These are phyloP conservation scores for Ips nitidus DNA, from an alignment of 1,140 invertebrate genomes.

Conservation along the genomic window DNA sequence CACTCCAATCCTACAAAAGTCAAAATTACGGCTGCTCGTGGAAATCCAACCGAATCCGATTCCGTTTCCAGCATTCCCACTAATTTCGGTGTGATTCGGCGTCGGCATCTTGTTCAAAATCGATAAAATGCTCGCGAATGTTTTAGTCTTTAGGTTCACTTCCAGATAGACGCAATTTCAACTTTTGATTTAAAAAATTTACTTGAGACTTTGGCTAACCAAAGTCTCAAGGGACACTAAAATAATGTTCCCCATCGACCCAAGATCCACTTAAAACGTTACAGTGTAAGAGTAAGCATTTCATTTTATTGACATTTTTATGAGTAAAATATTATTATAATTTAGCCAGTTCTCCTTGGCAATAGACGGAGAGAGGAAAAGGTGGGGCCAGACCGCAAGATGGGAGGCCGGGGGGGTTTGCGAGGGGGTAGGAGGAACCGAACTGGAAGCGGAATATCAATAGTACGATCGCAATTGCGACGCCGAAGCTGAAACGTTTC, in stretches of 20 bases:
- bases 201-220: no score
- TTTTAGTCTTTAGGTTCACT: background rate
- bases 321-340: conserved; percentile 42
- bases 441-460: conserved; percentile 52
- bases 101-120: conserved; percentile 28
- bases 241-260: no score
- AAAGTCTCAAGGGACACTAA: no score
- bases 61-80: conserved; percentile 30
- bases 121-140: conserved; percentile 18
- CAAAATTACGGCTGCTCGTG: conserved; percentile 39
- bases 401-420: conserved; percentile 19
- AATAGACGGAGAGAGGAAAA: conserved; percentile 9
- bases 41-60: conserved; percentile 36
- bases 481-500: conserved; percentile 41
- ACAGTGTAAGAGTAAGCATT: conserved; percentile 37
- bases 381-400: conserved; percentile 35
- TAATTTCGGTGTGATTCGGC: conserved; percentile 29
- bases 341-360: conserved; percentile 34
- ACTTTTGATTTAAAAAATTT: no score
- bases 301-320: conserved; percentile 45
- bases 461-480: conserved; percentile 52
- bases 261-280: no score
- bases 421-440: conserved; percentile 40
- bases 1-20: conserved; percentile 39
- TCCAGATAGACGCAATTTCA: no score